A percentile compares a stretch with the other conserved stretches of the same genome.
phyloP scores from a whole-genome alignment of 2,888 invertebrate species.

The Orthosia incerta region DNA sequence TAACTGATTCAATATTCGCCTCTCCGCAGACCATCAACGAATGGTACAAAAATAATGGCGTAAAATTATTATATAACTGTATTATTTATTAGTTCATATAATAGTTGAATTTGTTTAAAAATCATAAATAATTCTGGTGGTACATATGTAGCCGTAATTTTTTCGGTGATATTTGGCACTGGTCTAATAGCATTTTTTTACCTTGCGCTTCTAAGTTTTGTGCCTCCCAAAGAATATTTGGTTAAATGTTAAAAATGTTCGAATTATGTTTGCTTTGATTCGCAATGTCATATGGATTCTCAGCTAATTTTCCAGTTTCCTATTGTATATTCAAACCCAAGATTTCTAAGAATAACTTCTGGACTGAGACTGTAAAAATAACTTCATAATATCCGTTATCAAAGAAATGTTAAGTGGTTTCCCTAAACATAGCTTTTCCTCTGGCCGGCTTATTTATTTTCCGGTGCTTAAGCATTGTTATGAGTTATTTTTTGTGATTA shows the following conservation, averaged over 20 bases:
- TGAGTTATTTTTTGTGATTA: conserved; percentile 54
- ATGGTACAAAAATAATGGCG: no score
- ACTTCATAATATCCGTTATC: conserved; percentile 35
- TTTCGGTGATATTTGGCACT: no score
- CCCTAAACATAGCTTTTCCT: conserved; percentile 34
- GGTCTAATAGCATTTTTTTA: neutral
- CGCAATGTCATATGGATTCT: neutral
- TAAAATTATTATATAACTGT: no score
- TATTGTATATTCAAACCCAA: neutral
- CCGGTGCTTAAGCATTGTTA: conserved; percentile 60
- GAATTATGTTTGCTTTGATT: conserved; percentile 2
- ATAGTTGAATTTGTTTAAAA: no score
- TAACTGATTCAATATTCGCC: conserved; percentile 54
- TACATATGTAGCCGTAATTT: no score
- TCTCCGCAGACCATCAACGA: conserved; percentile 55
- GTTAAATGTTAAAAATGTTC: neutral
- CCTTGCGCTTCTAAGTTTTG: neutral
- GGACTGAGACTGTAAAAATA: conserved; percentile 37
- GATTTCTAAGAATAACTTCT: conserved; percentile 11
- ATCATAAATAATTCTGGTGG: no score
- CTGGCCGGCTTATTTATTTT: conserved; percentile 58
- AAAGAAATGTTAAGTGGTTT: conserved; percentile 50
- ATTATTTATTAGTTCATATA: no score
- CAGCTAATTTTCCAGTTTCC: neutral
- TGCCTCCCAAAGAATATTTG: neutral